Conservation (phyloP, 2,888 invertebrate genomes). For the Drosophila kuntzei region DNA sequence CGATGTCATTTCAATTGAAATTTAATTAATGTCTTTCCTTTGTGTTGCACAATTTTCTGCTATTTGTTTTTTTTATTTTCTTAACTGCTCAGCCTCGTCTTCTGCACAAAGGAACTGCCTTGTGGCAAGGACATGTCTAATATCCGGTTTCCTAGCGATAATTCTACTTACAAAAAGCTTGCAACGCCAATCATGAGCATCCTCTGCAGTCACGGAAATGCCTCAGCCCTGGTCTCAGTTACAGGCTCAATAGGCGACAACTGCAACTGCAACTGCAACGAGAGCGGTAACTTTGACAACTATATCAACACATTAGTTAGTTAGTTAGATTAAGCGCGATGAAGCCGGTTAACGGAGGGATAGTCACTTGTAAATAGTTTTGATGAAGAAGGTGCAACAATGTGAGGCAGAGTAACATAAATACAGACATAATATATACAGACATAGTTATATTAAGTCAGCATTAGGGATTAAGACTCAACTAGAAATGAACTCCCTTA, state of each 20-base stretch:
- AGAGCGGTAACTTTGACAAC: constrained; percentile 59
- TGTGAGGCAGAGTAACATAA: constrained; percentile 30
- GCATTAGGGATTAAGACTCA: constrained; percentile 12
- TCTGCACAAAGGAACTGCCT: constrained; percentile 39
- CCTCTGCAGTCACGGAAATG: constrained; percentile 21
- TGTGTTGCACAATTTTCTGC: constrained; percentile 3
- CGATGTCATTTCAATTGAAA: not conserved
- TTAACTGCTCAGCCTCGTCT: constrained; percentile 44
- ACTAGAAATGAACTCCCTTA: constrained; percentile 13
- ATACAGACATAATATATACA: constrained; percentile 26
- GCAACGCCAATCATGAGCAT: constrained; percentile 75
- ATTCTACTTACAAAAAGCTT: constrained; percentile 56
- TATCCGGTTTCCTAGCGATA: constrained; percentile 67
- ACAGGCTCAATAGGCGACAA: constrained; percentile 1
- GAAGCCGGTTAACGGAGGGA: not conserved
- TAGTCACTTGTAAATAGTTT: constrained; percentile 51
- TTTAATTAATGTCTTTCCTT: not conserved
- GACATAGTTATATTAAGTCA: constrained; percentile 26
- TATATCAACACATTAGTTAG: constrained; percentile 84
- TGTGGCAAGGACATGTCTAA: constrained; percentile 50
- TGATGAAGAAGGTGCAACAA: constrained; percentile 7
- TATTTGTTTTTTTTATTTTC: not conserved
- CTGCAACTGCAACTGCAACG: constrained; percentile 18
- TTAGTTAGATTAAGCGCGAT: constrained; percentile 66
- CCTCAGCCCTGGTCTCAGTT: constrained; percentile 16